These are phyloP conservation scores for Melieria picta DNA, from an alignment of 2,888 invertebrate genomes.

Conservation along the genomic window DNA sequence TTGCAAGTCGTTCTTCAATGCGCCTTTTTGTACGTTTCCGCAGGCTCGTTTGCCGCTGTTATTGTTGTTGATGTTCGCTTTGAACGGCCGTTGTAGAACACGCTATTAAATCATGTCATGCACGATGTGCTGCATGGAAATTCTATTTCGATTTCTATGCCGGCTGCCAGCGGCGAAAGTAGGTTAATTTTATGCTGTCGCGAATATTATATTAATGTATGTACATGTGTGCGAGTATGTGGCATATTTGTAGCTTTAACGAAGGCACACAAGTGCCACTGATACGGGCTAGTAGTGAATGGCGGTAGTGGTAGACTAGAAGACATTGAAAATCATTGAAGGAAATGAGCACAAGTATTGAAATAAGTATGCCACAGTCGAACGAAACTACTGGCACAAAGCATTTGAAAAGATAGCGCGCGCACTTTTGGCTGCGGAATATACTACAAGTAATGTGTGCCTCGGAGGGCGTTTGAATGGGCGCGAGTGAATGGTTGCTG, in stretches of 20 bases:
- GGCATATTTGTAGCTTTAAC: not conserved
- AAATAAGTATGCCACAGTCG: not conserved
- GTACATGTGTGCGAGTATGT: not conserved
- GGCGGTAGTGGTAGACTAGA: not conserved
- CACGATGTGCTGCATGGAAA: constrained; percentile 14
- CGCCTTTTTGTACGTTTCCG: not conserved
- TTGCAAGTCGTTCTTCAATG: constrained; percentile 23
- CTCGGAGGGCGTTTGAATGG: too few species aligned
- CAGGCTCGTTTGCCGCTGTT: not conserved
- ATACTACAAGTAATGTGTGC: too few species aligned
- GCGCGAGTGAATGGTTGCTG: too few species aligned
- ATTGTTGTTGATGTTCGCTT: constrained; percentile 2
- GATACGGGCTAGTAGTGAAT: not conserved
- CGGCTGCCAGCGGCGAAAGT: constrained; percentile 28
- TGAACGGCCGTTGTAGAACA: not conserved
- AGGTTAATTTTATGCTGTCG: constrained; percentile 39
- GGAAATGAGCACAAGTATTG: constrained; percentile 22
- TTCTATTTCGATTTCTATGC: constrained; percentile 28
- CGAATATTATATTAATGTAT: constrained; percentile 22
- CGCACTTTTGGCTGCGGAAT: too few species aligned
- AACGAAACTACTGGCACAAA: too few species aligned
- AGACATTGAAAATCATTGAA: constrained; percentile 28
- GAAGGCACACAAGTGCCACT: not conserved
- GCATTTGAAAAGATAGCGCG: too few species aligned
- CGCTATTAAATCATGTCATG: constrained; percentile 27